A percentile compares a stretch with the other conserved stretches of the same genome.
Evolutionary conservation across 2,797 vertebrate species (phyloP).

Genomic region (Tarsius wallacei): DNA sequence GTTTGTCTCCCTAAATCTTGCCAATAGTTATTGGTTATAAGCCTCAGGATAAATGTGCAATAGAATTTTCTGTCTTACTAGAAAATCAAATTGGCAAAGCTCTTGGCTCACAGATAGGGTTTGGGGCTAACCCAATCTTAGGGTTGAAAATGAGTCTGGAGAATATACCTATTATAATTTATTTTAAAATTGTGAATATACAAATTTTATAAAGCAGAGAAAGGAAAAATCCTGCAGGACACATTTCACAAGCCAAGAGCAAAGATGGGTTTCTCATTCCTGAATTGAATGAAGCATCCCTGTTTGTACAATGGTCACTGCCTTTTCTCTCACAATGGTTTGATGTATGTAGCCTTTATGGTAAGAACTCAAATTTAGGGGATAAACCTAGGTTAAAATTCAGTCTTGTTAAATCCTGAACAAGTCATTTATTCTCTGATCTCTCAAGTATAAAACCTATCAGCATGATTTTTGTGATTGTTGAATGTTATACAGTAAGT

Average conservation of each 20-base stretch:
- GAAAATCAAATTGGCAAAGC: conserved; percentile 28
- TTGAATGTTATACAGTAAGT: not conserved
- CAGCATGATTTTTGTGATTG: not conserved
- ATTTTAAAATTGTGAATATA: not conserved
- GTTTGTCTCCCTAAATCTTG: conserved; percentile 67
- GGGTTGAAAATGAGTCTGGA: not conserved
- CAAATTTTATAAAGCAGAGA: not conserved
- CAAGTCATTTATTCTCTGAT: not conserved
- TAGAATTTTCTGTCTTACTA: conserved; percentile 52
- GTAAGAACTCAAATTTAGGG: not conserved
- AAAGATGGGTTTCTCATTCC: not conserved
- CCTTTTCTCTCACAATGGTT: not conserved
- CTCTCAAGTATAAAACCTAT: not conserved
- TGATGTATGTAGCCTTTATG: accelerated
- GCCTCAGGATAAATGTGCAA: conserved; percentile 12
- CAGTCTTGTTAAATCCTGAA: not conserved
- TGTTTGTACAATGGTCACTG: not conserved
- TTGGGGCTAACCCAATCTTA: not conserved
- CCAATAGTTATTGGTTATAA: conserved; percentile 47
- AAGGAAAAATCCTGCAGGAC: not conserved
- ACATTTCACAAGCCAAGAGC: not conserved
- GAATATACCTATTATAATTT: not conserved
- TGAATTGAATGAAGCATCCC: not conserved
- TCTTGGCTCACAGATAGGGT: not conserved
- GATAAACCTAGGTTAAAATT: not conserved